These are phyloP conservation scores for Halichondria panicea DNA, from an alignment of 37 sponge, comb jelly and placozoan species.

Conservation along the genomic window DNA sequence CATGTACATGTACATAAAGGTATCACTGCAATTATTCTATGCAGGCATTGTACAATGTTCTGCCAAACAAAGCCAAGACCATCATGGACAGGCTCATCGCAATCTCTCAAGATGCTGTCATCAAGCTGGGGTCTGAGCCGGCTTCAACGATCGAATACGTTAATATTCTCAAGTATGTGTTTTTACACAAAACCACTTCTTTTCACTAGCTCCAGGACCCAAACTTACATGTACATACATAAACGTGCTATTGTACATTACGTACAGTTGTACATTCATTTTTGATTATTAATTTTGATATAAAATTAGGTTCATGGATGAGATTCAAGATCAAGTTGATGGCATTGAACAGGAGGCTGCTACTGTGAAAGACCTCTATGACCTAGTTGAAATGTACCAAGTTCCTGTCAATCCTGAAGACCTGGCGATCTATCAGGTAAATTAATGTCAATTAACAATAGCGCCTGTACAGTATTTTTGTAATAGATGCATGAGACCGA, in stretches of 20 bases:
- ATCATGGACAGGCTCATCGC: conserved; percentile 79
- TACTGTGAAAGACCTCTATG: conserved; percentile 86
- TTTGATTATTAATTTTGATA: neutral
- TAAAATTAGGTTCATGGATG: conserved; percentile 67
- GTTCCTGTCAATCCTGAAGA: conserved; percentile 96
- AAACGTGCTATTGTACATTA: too few species aligned
- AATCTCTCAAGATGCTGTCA: conserved; percentile 85
- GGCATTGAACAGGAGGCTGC: conserved; percentile 75
- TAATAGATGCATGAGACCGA: too few species aligned
- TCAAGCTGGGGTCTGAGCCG: conserved; percentile 84
- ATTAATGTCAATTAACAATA: too few species aligned
- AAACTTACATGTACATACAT: conserved; percentile 12
- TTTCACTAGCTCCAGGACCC: neutral
- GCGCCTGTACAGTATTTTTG: too few species aligned
- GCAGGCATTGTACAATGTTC: conserved; percentile 76
- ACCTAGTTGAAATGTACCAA: conserved; percentile 85
- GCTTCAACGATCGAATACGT: conserved; percentile 90
- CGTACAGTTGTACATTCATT: too few species aligned
- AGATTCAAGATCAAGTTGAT: conserved; percentile 74
- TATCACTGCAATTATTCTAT: neutral
- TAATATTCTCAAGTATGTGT: conserved; percentile 70
- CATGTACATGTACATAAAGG: neutral
- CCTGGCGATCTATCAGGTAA: conserved; percentile 84
- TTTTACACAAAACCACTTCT: neutral
- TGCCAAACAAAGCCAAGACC: conserved; percentile 83